A percentile compares a stretch with the other conserved stretches of the same genome.
Conservation (phyloP, 2,888 invertebrate genomes). For the Cryptocheilus praepositus region DNA sequence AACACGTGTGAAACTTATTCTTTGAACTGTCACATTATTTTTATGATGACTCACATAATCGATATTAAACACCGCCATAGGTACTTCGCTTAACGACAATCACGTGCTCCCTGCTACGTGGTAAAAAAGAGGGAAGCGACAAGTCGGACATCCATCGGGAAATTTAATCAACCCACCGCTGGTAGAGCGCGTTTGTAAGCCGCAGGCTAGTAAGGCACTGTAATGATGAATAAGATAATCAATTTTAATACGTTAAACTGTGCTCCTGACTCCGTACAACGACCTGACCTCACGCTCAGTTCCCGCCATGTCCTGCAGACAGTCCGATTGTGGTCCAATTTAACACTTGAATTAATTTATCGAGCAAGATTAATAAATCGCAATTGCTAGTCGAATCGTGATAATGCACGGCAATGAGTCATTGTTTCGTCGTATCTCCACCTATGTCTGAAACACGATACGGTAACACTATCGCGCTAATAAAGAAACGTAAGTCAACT, state of each 20-base stretch:
- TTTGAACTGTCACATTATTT: no score
- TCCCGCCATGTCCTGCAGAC: constrained; percentile 52
- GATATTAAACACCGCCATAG: no score
- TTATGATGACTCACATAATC: no score
- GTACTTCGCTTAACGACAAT: no score
- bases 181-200: constrained; percentile 19
- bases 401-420: constrained; percentile 20
- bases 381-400: constrained; percentile 57
- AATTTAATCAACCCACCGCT: constrained; percentile 16
- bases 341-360: constrained; percentile 67
- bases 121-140: neutral
- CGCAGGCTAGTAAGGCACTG: constrained; percentile 22
- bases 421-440: neutral
- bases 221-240: constrained; percentile 52
- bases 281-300: constrained; percentile 56
- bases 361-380: constrained; percentile 64
- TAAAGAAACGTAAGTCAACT: no score
- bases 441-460: no score
- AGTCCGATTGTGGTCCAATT: constrained; percentile 68
- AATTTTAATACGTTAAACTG: constrained; percentile 62
- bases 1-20: no score
- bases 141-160: neutral
- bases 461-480: no score
- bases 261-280: constrained; percentile 47
- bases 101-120: no score